Base-by-base conservation (phyloP, 2,113 vertebrate genomes). In the Myrmophylax atrothorax region DNA sequence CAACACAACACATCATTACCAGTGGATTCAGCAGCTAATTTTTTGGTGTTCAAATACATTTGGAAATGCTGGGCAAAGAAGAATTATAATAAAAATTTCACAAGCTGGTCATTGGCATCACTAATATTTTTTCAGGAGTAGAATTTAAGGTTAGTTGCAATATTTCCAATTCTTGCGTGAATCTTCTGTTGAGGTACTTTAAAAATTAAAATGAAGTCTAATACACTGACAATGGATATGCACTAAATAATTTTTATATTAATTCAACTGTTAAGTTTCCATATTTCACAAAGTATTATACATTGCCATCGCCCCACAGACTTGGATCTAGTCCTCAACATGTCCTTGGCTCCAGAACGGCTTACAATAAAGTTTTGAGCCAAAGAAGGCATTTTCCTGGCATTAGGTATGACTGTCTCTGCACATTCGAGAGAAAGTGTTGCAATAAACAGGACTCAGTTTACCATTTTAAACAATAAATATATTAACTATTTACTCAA, bases 331-430 rank as follows among this genome's bases (percentile, higher is more conserved):
- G 62, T 97, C 94, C 90, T 92, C 84, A 96, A 97, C 97, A 97
- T 98, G 97, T 98, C 96, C 97, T 98, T 98, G 98, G 98, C 97
- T 97, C 38, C 4, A 89, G 89, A 93, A 67, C 62, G 29, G 89
- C 91, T 97, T 97, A 96, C 88, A 97, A 98, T 98, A 97, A 98
- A 97, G 93, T 87, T 92, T 81, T 75, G 93, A 97, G 98, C 97
- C 97, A 98, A 92, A 81, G 42, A 70, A 97, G 97, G 97, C 97
- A 97, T 94, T 97, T 97, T 96, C 90, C 97, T 98, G 97, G 97
- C 97, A 79, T 91, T n/a, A 33, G 28, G 11, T 53, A 22, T 5
- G 5, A 58, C 40, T 60, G 62, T 26, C 42, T 84, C 83, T 97
- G 90, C 96, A 96, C 93, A 94, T 94, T 79, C 89, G 46, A 86